Percentiles rank a stretch among this genome's conserved stretches.
Evolutionary conservation across 2,797 vertebrate genomes (phyloP).

Genomic region (Nasua narica): DNA sequence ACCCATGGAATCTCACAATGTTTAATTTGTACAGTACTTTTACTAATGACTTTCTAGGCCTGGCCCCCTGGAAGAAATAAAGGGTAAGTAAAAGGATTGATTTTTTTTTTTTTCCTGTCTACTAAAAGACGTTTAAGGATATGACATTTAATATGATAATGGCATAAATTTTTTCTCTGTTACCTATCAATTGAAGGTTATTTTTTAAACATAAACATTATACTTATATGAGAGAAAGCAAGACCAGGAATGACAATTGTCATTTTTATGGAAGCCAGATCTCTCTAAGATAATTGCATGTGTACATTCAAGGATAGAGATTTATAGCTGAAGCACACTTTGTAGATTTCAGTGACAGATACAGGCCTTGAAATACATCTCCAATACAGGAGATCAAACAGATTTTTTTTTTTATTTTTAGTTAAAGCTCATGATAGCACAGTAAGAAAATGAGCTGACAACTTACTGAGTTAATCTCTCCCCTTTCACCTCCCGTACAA

Average conservation of each 20-base stretch:
- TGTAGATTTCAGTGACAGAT: constrained; percentile 73
- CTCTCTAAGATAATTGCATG: constrained; percentile 71
- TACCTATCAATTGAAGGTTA: constrained; percentile 64
- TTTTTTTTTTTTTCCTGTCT: not conserved
- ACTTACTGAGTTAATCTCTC: constrained; percentile 65
- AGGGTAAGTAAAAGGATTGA: constrained; percentile 31
- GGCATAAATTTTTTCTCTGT: constrained; percentile 58
- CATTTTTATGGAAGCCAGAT: constrained; percentile 70
- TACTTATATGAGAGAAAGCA: constrained; percentile 61
- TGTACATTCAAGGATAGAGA: constrained; percentile 72
- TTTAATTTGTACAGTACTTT: constrained; percentile 34
- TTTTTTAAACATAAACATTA: constrained; percentile 67
- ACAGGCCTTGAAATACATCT: constrained; percentile 74
- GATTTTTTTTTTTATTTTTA: constrained; percentile 67
- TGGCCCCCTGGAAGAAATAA: constrained; percentile 32
- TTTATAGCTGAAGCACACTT: constrained; percentile 77
- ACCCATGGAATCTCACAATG: not conserved
- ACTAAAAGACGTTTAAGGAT: constrained; percentile 45
- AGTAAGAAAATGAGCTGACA: constrained; percentile 77
- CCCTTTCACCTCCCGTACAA: constrained; percentile 54
- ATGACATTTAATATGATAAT: constrained; percentile 56
- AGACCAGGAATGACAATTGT: constrained; percentile 69
- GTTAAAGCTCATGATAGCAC: constrained; percentile 70
- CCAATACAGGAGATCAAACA: constrained; percentile 73
- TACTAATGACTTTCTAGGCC: constrained; percentile 28